Evolutionary conservation across 2,797 vertebrate genomes (phyloP).

Genomic region (Poeciliopsis paucimaculata): DNA sequence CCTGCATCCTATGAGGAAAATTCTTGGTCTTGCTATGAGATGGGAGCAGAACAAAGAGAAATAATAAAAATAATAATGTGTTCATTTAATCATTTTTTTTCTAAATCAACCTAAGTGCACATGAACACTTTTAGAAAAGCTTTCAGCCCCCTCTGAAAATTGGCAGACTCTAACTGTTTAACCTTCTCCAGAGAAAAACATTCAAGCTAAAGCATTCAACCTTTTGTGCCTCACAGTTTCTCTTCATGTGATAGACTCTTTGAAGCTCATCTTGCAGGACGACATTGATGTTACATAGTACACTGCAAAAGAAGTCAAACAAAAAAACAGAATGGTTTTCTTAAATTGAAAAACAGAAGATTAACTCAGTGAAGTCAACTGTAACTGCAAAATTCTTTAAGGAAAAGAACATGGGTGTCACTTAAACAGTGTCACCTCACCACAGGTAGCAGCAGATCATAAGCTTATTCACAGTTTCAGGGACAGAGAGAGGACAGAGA

Average conservation of each 20-base stretch:
- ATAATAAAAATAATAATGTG: not conserved
- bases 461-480: slow-evolving; percentile 3
- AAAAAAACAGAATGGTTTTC: not conserved
- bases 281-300: not conserved
- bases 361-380: not conserved
- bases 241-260: not conserved
- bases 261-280: not conserved
- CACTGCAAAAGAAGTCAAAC: not conserved
- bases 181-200: not conserved
- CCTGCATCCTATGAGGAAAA: not conserved
- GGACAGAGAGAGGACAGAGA: not conserved
- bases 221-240: not conserved
- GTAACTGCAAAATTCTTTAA: not conserved
- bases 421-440: slow-evolving; percentile 3
- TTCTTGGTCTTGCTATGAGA: not conserved
- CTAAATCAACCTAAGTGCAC: not conserved
- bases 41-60: not conserved
- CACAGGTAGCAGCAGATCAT: not conserved
- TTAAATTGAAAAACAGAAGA: slow-evolving; percentile 4
- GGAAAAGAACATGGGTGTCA: not conserved
- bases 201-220: not conserved
- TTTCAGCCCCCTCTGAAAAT: not conserved
- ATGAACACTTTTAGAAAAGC: too few species aligned
- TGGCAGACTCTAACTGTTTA: not conserved
- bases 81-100: not conserved